These are phyloP conservation scores for Trinorchestia longiramus DNA, from an alignment of 1,140 invertebrate species.

Conservation along the genomic window DNA sequence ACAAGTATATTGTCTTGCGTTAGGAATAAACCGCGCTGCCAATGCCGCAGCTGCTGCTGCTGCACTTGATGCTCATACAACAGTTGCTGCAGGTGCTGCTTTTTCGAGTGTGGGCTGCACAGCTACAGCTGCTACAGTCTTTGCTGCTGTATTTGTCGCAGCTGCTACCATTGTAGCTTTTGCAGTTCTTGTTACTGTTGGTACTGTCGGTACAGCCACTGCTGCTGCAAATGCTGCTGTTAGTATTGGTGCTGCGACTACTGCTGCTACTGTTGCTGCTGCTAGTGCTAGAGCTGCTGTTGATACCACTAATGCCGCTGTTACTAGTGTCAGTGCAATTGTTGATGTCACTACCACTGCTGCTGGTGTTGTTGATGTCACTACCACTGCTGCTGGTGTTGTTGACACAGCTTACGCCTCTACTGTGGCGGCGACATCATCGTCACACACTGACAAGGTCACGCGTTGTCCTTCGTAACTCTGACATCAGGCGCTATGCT, in stretches of 20 bases:
- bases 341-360: no score
- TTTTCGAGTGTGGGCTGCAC: no score
- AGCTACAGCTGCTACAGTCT: neutral
- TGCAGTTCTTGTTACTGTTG: no score
- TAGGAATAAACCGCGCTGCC: neutral
- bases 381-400: no score
- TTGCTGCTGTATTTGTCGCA: neutral
- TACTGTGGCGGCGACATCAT: neutral
- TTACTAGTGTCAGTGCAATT: neutral
- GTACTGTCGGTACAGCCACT: no score
- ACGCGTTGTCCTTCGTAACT: neutral
- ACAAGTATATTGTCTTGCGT: neutral
- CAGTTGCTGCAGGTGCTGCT: neutral
- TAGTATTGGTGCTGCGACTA: no score
- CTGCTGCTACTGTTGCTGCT: neutral
- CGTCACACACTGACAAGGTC: neutral
- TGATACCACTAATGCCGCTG: neutral
- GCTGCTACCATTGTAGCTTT: neutral
- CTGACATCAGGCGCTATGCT: neutral
- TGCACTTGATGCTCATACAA: neutral
- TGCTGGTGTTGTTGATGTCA: no score
- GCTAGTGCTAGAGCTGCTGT: neutral
- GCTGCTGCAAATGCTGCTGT: no score
- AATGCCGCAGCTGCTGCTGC: neutral
- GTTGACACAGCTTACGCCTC: no score